Conservation (phyloP, 1,140 invertebrate species). For the Metaphire vulgaris region DNA sequence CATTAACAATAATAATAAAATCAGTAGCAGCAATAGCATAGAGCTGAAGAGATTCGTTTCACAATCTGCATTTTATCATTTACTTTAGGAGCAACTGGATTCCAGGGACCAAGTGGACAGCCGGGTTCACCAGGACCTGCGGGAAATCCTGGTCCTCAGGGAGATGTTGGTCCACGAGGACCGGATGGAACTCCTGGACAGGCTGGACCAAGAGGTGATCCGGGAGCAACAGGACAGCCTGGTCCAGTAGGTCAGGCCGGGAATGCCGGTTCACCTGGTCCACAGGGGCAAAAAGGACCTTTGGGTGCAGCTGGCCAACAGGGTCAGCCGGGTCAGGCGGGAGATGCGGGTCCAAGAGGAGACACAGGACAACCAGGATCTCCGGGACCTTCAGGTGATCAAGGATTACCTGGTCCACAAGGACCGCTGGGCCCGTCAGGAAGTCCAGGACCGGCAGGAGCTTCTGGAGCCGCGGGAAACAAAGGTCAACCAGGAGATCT, state of each 20-base stretch:
- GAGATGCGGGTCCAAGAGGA: constrained; percentile 1
- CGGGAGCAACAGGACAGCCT: constrained; percentile 4
- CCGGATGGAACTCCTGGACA: constrained; percentile 2
- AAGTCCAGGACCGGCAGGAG: constrained; percentile 1
- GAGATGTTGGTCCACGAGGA: neutral
- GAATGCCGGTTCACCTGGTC: constrained; percentile 7
- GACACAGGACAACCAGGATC: constrained; percentile 4
- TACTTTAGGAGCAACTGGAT: constrained; percentile 5
- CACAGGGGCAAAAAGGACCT: neutral
- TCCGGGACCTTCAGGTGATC: constrained; percentile 5
- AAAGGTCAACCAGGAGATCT: neutral
- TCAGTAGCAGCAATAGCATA: too few relatives aligned
- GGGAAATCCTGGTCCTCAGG: constrained; percentile 2
- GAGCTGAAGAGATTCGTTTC: too few relatives aligned
- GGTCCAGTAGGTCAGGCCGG: constrained; percentile 21
- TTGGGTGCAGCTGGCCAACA: constrained; percentile 10
- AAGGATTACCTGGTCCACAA: neutral
- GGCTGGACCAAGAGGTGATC: neutral
- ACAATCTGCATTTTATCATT: too few relatives aligned
- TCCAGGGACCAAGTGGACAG: constrained; percentile 13
- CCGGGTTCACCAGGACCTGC: neutral
- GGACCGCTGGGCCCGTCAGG: neutral
- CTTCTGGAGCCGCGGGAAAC: constrained; percentile 13
- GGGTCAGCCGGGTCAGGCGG: neutral
- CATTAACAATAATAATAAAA: too few relatives aligned